Evolutionary conservation across 2,797 vertebrate genomes (phyloP).

Genomic region (Oreortyx pictus): DNA sequence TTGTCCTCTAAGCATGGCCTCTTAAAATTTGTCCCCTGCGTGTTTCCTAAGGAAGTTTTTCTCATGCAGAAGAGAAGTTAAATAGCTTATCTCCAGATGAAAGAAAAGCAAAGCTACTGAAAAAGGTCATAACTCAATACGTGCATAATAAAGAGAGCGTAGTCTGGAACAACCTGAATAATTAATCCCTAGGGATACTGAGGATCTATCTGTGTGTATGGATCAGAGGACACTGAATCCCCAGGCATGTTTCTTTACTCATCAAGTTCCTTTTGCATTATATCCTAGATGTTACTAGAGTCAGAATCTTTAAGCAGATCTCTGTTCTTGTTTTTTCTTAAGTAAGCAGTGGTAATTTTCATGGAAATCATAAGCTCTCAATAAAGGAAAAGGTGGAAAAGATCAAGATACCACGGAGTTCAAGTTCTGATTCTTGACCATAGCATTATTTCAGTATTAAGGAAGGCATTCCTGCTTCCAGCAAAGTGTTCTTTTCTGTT

Average conservation of each 20-base stretch:
- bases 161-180: background rate
- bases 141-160: background rate
- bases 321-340: background rate
- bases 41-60: background rate
- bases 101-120: background rate
- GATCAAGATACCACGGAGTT: background rate
- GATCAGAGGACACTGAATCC: background rate
- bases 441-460: background rate
- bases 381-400: background rate
- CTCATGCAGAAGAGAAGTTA: background rate
- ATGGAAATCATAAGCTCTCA: background rate
- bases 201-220: background rate
- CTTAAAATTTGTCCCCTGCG: background rate
- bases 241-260: background rate
- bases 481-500: background rate
- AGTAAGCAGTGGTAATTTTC: background rate
- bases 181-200: background rate
- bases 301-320: background rate
- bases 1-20: background rate
- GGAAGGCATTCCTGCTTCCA: background rate
- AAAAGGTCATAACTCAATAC: background rate
- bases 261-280: background rate
- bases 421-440: background rate
- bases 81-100: background rate
- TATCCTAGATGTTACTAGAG: background rate